These are phyloP conservation scores for Nemotelus pantherinus DNA, from an alignment of 2,888 invertebrate species.

Conservation along the genomic window DNA sequence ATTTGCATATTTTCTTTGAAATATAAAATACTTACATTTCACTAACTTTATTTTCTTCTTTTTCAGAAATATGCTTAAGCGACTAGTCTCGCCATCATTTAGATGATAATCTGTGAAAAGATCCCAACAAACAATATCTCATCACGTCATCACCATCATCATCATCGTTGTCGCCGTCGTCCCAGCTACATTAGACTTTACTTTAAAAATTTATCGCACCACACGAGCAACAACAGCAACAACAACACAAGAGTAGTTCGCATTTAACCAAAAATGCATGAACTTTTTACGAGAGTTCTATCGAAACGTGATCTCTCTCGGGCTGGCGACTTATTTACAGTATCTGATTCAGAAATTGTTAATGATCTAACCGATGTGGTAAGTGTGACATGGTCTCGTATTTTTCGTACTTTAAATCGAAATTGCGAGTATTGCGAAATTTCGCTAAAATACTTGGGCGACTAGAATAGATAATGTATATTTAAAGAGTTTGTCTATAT, in stretches of 20 bases:
- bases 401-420: background rate
- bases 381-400: constrained; percentile 59
- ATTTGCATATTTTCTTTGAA: too few relatives aligned
- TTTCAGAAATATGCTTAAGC: constrained; percentile 28
- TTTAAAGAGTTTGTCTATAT: constrained; percentile 45
- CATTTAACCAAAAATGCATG: constrained; percentile 76
- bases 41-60: background rate
- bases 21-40: background rate
- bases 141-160: too few relatives aligned
- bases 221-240: background rate
- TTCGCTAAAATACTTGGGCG: background rate
- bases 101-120: constrained; percentile 33
- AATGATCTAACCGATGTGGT: constrained; percentile 86
- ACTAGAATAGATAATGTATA: background rate
- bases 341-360: constrained; percentile 86
- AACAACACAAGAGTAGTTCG: background rate
- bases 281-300: constrained; percentile 88
- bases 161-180: too few relatives aligned
- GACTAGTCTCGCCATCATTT: constrained; percentile 7
- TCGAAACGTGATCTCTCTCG: constrained; percentile 88
- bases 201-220: background rate
- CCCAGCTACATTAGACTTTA: background rate
- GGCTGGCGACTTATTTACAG: constrained; percentile 90
- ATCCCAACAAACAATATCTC: background rate
- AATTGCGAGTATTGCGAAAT: background rate